Base-by-base conservation (phyloP, 2,113 vertebrate genomes). In the Carassius gibelio region DNA sequence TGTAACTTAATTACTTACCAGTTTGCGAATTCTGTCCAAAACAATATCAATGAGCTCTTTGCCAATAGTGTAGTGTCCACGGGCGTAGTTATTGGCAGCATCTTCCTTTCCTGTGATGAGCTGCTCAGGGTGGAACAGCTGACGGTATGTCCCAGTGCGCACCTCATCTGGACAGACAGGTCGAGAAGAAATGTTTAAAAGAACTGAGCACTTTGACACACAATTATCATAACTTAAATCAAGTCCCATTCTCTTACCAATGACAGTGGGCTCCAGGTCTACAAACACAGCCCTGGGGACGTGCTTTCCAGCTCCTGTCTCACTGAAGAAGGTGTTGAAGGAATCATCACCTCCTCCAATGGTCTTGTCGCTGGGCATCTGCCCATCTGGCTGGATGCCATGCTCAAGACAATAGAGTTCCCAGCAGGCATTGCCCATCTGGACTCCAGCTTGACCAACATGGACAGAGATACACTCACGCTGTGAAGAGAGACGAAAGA, bases 41-140 rank as follows among this genome's bases (percentile, higher is more conserved):
- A 96, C 95, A 45, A 96, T 88, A 87, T 96, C 95, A 81, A 96
- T 96, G 88, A 96, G 95, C 89, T 96, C 95, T 79, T 96, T 96
- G 87, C 96, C 96, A 34, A 96, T 96, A 87, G 96, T 96, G 92
- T 96, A 96, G 88, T 96, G 96, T 19, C 96, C 96, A n/a, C 96
- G 95, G 86, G 94, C 93, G 84, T 94, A 94, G 88, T 94, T 93
- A 71, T 94, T 94, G 61, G 93, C 93, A 62, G 93, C 93, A 87
- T 94, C 93, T 80, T 94, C 93, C 84, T 94, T 94, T 19, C 93
- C 93, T 26, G 91, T 92, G 88, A 92, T 92, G 76, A 92, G 90
- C 91, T 92, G 91, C 86, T 92, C 91, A 30, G 91, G 91, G 78
- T 92, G 90, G 87, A 92, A 92, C 52, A 92, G 83, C 84, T 92